Conservation (phyloP, 2,797 vertebrate species). For the Psittacula derbiana region DNA sequence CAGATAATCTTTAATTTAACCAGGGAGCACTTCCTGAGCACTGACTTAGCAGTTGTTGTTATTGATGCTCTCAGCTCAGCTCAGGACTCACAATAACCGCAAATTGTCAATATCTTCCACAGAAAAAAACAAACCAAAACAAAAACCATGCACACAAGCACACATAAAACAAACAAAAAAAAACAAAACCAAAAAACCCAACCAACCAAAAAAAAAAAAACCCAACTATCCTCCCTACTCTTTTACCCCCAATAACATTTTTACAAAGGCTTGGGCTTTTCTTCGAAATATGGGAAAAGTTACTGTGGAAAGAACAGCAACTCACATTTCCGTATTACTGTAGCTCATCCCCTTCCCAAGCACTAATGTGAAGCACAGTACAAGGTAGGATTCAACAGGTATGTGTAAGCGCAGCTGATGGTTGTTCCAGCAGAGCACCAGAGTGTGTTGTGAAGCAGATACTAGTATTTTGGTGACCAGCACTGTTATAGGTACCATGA, state of each 20-base stretch:
- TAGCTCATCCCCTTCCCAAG: background rate
- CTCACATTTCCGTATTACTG: background rate
- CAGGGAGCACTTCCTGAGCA: background rate
- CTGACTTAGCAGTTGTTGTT: background rate
- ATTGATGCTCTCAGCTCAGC: background rate
- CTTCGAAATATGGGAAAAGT: background rate
- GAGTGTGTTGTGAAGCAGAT: rapidly evolving
- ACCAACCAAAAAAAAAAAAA: background rate
- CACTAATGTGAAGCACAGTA: rapidly evolving
- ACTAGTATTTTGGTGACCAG: background rate
- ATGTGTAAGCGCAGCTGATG: rapidly evolving
- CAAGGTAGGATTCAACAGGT: rapidly evolving
- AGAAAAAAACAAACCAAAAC: background rate
- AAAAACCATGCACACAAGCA: background rate
- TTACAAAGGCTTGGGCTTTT: background rate
- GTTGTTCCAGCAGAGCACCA: background rate
- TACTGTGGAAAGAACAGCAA: background rate
- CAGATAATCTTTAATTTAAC: background rate
- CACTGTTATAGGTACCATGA: background rate
- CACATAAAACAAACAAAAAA: background rate
- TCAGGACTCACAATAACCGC: background rate
- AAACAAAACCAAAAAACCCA: background rate
- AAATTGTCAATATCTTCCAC: background rate
- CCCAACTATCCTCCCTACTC: background rate
- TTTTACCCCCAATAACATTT: background rate